Evolutionary conservation across 1,140 invertebrate genomes (phyloP), one percentile per base, ranked within the genome.

Genomic region (Portunus trituberculatus): DNA sequence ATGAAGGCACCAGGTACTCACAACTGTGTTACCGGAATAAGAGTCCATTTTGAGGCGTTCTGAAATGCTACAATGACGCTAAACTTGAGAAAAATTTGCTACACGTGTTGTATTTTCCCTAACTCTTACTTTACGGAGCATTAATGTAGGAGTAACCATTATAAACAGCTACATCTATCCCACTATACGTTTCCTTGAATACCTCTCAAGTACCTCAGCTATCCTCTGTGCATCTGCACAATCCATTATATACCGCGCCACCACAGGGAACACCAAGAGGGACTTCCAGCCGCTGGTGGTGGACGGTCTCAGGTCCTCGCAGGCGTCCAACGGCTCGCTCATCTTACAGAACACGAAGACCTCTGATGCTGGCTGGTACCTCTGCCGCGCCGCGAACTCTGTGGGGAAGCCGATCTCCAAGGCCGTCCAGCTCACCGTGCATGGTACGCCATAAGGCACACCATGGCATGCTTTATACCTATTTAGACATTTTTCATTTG

Each of bases 331-430:
- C 96, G 97, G 97, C 0, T 97, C 97, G 0, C 96, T 97, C 32
- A 83, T 96, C 16, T 97, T 97, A 45, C 94, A 95, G 28, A 88
- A 96, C 8, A 96, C 97, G 12, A 45, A 84, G 48, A 97, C 97
- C 91, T 92, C 82, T 14, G 97, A 97, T 95, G 96, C 97, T 93
- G 97, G 97, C 0, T 96, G 97, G 94, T 97, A 97, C 95, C 96
- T 97, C 48, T 97, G 97, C 96, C 97, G 97, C 82, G 97, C 97
- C 0, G 96, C 96, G 84, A 97, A 97, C 95, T 96, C 97, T 12
- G 97, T 97, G 10, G 97, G 97, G 39, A 96, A 97, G 82, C 96
- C 97, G 31, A 96, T 97, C 89, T 97, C 97, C 93, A 97, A 97
- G 96, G 96, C 97, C 28, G 96, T 97, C 4, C 96, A 97, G 46